Evolutionary conservation across 2,888 invertebrate species (phyloP), one percentile per base, ranked within the genome.

Genomic region (Aromia moschata): DNA sequence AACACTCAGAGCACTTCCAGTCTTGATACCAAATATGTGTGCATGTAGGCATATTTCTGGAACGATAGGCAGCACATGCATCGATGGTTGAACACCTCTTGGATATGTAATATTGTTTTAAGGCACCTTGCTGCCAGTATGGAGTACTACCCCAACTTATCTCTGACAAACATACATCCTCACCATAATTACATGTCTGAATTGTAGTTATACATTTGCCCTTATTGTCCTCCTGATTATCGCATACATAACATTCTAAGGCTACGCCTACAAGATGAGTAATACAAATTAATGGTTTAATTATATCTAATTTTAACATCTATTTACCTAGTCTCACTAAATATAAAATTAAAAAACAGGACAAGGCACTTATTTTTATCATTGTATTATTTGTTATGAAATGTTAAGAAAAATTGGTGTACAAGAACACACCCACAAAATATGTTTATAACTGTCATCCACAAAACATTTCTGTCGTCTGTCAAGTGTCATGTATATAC

Each of bases 81-180:
- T 87, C 86, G 77, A 89, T 90, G 0, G 90, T 90, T 9, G 94
- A 89, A 83, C 98, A 98, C 45, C 89, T 83, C 79, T 98, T 98
- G 0, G 94, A 94, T 40, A 98, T 89, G 74, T 94, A 97, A 80
- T 91, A 94, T 74, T 96, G 96, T 75, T 98, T 95, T 56, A 92
- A 88, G 0, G 95, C 94, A 16, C 95, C 93, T 75, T 93, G 92
- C 0, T 93, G 92, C 93, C 96, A 98, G 77, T 96, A 97, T 0
- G 95, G 95, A n/a, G 93, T 92, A 85, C 93, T 93, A 74, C 96
- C 95, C 97, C 97, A 98, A 80, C 89, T 89, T 18, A 97, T 92
- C 79, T 93, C 92, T 0, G 96, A 90, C 64, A 93, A 84, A 79
- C 96, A 96, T 58, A 91, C 88, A 78, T 95, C 93, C 76, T 97